Evolutionary conservation across 1,140 invertebrate genomes (phyloP).

Genomic region (Heliconius hermathena): DNA sequence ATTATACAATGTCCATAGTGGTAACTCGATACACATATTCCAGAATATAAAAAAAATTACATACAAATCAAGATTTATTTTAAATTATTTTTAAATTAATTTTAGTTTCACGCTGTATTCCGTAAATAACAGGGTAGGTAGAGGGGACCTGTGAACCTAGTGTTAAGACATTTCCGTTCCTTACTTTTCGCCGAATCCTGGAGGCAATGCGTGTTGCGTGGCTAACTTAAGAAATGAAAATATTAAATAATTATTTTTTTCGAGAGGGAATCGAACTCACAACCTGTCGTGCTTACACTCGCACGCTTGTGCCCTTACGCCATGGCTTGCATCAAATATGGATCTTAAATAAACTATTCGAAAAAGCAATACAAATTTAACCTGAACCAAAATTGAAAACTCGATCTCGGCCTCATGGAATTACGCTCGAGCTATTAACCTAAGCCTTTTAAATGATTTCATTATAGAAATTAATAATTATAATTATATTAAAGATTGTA

Average conservation of each 20-base stretch:
- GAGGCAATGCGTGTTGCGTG: neutral
- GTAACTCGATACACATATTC: no score
- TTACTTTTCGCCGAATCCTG: neutral
- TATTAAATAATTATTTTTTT: no score
- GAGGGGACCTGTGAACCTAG: neutral
- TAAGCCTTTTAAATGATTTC: neutral
- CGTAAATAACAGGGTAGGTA: neutral
- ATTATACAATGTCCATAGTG: no score
- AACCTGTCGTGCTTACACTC: no score
- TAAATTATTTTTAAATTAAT: no score
- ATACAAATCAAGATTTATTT: no score
- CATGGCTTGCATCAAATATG: no score
- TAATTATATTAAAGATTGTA: neutral
- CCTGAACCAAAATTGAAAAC: neutral
- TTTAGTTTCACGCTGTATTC: neutral
- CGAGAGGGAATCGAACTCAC: no score
- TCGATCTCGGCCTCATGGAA: neutral
- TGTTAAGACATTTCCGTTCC: neutral
- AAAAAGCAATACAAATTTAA: neutral
- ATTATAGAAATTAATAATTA: conserved; percentile 7
- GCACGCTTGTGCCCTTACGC: no score
- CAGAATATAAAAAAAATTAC: no score
- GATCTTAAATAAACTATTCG: no score
- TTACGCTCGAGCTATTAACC: neutral
- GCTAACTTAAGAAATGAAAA: neutral